Conservation (phyloP, 2,113 vertebrate species). For the Axis porcinus region DNA sequence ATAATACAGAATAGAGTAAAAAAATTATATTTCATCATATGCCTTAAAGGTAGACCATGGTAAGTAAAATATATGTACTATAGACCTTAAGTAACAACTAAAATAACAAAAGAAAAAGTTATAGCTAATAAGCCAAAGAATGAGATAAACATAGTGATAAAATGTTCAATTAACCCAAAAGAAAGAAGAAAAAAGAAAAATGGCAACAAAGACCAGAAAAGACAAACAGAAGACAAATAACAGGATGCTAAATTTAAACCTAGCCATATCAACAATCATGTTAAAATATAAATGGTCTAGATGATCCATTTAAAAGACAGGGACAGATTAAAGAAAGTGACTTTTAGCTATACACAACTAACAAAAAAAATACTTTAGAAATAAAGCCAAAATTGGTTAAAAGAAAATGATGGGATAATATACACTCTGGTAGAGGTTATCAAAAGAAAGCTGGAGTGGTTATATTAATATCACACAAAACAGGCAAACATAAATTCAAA, state of each 20-base stretch:
- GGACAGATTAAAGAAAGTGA: neutral
- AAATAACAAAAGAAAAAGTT: neutral
- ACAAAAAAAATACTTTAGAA: conserved; percentile 22
- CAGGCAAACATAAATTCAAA: neutral
- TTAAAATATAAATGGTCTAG: conserved; percentile 12
- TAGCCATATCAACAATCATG: neutral
- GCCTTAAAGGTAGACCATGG: neutral
- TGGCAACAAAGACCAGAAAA: neutral
- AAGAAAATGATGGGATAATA: neutral
- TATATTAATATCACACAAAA: conserved; percentile 31
- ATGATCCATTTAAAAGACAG: neutral
- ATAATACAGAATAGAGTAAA: conserved; percentile 5
- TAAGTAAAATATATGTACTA: neutral
- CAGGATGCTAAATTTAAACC: conserved; percentile 5
- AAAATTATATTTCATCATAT: conserved; percentile 1
- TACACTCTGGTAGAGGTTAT: neutral
- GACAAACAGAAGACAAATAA: neutral
- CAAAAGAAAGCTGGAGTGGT: neutral
- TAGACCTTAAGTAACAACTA: neutral
- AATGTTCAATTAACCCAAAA: neutral
- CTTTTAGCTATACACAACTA: neutral
- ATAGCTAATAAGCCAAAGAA: neutral
- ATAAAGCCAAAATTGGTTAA: conserved; percentile 21
- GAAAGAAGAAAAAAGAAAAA: neutral
- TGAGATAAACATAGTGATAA: conserved; percentile 4